A percentile compares a stretch with the other conserved stretches of the same genome.
These are phyloP conservation scores for Stercorarius parasiticus DNA, from an alignment of 2,113 vertebrate genomes.

Conservation along the genomic window DNA sequence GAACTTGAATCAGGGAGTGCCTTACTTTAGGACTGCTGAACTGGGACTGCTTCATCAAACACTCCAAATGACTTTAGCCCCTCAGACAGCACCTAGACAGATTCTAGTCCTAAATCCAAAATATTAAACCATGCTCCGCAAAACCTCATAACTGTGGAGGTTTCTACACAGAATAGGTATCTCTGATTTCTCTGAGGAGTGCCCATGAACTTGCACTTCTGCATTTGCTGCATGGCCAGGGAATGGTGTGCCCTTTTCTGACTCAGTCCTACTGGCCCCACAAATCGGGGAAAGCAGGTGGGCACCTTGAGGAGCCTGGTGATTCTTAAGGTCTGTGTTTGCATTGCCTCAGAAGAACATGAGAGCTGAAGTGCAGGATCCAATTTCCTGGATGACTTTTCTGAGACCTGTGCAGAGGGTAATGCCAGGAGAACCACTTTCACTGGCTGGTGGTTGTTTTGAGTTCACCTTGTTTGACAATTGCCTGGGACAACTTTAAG, in stretches of 20 bases:
- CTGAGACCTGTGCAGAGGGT: not conserved
- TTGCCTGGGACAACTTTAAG: not conserved
- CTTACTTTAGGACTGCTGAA: not conserved
- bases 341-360: not conserved
- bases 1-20: not conserved
- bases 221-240: too few relatives aligned
- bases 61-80: not conserved
- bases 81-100: not conserved
- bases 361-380: not conserved
- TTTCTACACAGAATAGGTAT: not conserved
- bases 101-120: not conserved
- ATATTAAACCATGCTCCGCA: not conserved
- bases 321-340: not conserved
- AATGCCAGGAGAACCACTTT: not conserved
- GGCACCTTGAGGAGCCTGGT: too few relatives aligned
- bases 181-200: not conserved
- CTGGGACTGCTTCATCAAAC: not conserved
- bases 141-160: not conserved
- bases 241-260: not conserved
- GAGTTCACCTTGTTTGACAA: not conserved
- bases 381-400: not conserved
- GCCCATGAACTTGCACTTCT: not conserved
- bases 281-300: not conserved
- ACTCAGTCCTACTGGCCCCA: not conserved
- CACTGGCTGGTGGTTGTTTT: not conserved